phyloP scores from a whole-genome alignment of 2,797 vertebrate species.

The Mycteria americana region DNA sequence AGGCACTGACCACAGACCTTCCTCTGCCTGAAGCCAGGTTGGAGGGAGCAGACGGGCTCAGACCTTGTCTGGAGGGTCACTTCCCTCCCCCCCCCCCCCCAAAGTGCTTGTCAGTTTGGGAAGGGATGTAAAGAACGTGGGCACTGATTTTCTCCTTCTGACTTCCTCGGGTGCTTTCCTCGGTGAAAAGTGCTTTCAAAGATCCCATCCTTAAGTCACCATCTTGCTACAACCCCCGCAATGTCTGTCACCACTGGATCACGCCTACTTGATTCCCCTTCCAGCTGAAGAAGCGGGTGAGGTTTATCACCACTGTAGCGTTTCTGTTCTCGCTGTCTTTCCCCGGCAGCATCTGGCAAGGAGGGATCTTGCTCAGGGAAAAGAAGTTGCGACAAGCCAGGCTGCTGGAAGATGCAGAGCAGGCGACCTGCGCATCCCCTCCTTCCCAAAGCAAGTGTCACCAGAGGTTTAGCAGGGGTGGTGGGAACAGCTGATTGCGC shows the following conservation, averaged over 20 bases:
- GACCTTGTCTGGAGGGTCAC: slow-evolving; percentile 11
- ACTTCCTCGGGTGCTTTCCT: background rate
- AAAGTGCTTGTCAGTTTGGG: slow-evolving; percentile 36
- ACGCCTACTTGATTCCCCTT: background rate
- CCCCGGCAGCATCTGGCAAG: background rate
- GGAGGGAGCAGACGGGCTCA: background rate
- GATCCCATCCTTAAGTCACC: slow-evolving; percentile 5
- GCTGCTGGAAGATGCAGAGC: background rate
- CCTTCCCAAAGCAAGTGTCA: background rate
- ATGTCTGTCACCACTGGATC: background rate
- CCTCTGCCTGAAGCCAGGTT: slow-evolving; percentile 6
- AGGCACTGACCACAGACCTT: slow-evolving; percentile 39
- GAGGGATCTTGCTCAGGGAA: background rate
- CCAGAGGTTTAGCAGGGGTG: background rate
- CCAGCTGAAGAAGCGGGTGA: slow-evolving; percentile 18
- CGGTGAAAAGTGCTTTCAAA: slow-evolving; percentile 41
- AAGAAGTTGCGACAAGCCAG: background rate
- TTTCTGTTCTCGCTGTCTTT: background rate
- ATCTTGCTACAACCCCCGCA: background rate
- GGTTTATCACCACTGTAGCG: background rate
- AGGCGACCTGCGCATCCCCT: background rate
- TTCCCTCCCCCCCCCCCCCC: background rate
- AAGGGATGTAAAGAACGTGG: slow-evolving; percentile 5
- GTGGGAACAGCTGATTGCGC: background rate
- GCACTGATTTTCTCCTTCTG: slow-evolving; percentile 25